Base-by-base conservation (phyloP, 1,140 invertebrate genomes). In the Myzus persicae region DNA sequence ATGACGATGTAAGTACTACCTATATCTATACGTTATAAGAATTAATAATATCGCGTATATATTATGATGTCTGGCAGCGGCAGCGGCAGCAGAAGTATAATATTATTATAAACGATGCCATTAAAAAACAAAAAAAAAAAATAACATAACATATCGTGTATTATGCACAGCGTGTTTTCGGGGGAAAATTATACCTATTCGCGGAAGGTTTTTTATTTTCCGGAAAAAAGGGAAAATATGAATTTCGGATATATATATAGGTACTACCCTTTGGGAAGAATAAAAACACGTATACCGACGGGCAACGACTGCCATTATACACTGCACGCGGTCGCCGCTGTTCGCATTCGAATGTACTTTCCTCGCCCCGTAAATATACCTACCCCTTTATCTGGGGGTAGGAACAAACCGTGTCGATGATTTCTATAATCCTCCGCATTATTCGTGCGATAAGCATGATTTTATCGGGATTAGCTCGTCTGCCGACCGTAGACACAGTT, bases 81-180 rank as follows among this genome's bases (percentile, higher is more conserved):
- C 2, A 51, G 20, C 20, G 48, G 48, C 22, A 51, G 2, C 11
- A 44, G 7, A 44, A 48, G n/a, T n/a, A n/a, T 48, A 48, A 48
- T 51, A 51, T 51, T 51, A n/a, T 85, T 9, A 88, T 51, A 88
- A 51, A 89, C 87, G 87, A 89, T 36, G 87, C 87, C 87, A 89
- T 89, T 89, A 89, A 89, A 24, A 85, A 22, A 31, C 44, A 18
- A 40, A 8, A 82, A 7, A 38, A 31, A 85, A 14, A 40, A 18
- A 82, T 38, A 20, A 82, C 38, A 82, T 42, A 51, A 51, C 14
- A 44, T 85, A n/a, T 24, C 3, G 26, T 24, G 31, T 44, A 67
- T n/a, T n/a, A 18, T 18, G 59, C 54, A 31, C 22, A 14, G 54
- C 9, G 14, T n/a, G 31, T 67, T 67, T 67, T 67, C 59, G 59